These are phyloP conservation scores for Excalfactoria chinensis DNA, from an alignment of 2,113 vertebrate species.

Conservation along the genomic window DNA sequence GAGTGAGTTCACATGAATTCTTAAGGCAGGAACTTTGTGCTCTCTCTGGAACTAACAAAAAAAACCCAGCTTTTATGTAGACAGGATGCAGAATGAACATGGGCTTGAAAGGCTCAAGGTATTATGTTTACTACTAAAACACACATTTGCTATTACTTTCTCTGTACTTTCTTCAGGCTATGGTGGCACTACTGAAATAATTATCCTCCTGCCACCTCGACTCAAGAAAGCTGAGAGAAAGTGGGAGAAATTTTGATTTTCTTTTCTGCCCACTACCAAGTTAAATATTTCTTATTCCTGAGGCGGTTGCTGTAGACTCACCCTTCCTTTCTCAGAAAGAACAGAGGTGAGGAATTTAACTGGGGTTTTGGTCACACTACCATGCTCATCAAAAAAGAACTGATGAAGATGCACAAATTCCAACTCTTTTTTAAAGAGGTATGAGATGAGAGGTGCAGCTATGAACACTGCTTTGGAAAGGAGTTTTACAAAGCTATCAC, in stretches of 20 bases:
- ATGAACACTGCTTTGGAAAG: neutral
- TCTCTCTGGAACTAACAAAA: neutral
- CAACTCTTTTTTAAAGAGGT: neutral
- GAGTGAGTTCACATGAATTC: neutral
- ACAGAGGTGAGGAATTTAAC: neutral
- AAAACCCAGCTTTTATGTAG: neutral
- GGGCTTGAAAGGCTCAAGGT: neutral
- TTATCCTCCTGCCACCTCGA: neutral
- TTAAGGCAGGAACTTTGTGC: neutral
- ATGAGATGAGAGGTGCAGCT: neutral
- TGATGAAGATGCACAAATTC: neutral
- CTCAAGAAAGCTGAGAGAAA: neutral
- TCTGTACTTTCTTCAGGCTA: neutral
- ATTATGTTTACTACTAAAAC: neutral
- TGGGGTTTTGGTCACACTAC: neutral
- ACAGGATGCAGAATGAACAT: neutral
- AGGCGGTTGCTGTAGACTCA: neutral
- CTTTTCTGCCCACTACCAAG: neutral
- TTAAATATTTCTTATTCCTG: neutral
- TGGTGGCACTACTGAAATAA: neutral
- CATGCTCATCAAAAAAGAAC: neutral
- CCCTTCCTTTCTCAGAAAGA: neutral
- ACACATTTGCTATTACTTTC: neutral
- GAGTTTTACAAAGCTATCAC: neutral
- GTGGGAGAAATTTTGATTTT: neutral